Evolutionary conservation across 1,140 invertebrate genomes (phyloP).

Genomic region (Leguminivora glycinivorella): DNA sequence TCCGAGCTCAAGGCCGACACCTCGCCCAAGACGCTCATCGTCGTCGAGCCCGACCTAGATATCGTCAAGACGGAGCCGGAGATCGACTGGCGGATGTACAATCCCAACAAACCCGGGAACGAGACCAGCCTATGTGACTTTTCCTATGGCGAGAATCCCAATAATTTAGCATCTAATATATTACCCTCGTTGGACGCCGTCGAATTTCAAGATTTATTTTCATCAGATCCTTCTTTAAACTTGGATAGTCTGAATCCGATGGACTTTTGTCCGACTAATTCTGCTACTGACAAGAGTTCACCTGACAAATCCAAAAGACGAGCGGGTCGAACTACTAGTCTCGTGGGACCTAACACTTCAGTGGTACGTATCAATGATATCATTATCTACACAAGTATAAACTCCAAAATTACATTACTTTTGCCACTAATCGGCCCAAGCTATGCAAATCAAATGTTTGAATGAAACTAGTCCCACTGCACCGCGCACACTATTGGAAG

Average conservation of each 20-base stretch:
- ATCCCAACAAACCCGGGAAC: conserved; percentile 38
- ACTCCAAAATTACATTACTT: no score
- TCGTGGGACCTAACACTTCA: conserved; percentile 38
- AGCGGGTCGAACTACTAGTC: conserved; percentile 42
- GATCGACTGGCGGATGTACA: conserved; percentile 55
- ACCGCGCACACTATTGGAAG: background rate
- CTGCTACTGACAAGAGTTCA: conserved; percentile 36
- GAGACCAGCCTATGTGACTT: conserved; percentile 55
- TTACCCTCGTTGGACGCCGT: conserved; percentile 49
- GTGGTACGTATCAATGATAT: conserved; percentile 36
- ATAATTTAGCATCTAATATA: conserved; percentile 41
- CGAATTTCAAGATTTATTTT: conserved; percentile 58
- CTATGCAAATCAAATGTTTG: background rate
- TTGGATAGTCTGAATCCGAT: conserved; percentile 47
- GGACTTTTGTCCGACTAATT: conserved; percentile 31
- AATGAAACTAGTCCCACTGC: background rate
- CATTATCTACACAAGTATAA: conserved; percentile 20
- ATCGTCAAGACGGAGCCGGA: conserved; percentile 56
- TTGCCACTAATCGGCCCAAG: background rate
- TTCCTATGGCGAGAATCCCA: conserved; percentile 50
- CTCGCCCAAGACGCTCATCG: conserved; percentile 42
- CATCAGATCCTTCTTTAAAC: conserved; percentile 43
- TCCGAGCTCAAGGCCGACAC: conserved; percentile 47
- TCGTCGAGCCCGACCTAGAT: conserved; percentile 53
- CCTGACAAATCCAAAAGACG: conserved; percentile 46